Conservation (phyloP, 1,140 invertebrate genomes). For the Pemphigus obesinymphae region DNA sequence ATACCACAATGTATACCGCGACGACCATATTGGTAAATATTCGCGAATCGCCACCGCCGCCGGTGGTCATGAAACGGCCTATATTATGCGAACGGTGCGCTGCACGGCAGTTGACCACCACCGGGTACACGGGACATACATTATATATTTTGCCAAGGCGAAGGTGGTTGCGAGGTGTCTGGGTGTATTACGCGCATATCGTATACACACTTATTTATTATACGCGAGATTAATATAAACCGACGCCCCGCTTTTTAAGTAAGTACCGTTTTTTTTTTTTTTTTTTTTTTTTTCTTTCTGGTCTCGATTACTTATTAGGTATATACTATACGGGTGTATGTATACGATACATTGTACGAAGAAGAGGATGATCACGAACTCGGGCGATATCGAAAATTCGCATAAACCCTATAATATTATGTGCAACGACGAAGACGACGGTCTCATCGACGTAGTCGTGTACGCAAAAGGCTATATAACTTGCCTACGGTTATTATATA, state of each 20-base stretch:
- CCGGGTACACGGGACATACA: neutral
- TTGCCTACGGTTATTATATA: neutral
- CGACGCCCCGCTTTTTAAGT: too few relatives aligned
- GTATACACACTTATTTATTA: neutral
- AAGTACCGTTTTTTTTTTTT: too few relatives aligned
- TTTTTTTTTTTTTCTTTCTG: too few relatives aligned
- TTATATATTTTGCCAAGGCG: neutral
- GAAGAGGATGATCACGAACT: neutral
- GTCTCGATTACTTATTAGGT: too few relatives aligned
- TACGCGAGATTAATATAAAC: too few relatives aligned
- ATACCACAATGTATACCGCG: too few relatives aligned
- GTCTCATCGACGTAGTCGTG: neutral
- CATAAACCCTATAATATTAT: neutral
- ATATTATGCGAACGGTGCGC: neutral
- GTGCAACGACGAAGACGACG: neutral
- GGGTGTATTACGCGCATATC: too few relatives aligned
- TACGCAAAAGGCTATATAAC: neutral
- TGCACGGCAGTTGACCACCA: conserved; percentile 9
- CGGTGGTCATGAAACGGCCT: conserved; percentile 10
- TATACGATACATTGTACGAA: too few relatives aligned
- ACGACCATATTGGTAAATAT: too few relatives aligned
- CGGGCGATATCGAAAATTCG: conserved; percentile 19
- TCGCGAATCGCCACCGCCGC: neutral
- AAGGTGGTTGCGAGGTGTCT: neutral
- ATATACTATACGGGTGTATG: too few relatives aligned